These are phyloP conservation scores for Pogonognathellus flavescens DNA, from an alignment of 1,140 invertebrate species.

Conservation along the genomic window DNA sequence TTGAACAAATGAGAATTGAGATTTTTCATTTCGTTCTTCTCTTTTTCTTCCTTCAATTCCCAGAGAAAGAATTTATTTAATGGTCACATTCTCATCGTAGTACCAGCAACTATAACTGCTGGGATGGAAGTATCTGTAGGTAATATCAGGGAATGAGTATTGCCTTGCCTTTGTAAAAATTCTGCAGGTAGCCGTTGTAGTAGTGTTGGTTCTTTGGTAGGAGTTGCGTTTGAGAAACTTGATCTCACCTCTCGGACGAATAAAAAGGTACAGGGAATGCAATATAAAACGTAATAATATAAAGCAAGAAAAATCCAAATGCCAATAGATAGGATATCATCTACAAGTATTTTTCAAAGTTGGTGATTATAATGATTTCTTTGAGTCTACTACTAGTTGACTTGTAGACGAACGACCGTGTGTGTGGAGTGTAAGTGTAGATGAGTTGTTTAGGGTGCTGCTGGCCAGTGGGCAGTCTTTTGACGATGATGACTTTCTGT, in stretches of 20 bases:
- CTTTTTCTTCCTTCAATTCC: background rate
- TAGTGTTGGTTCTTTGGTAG: background rate
- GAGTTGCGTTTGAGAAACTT: slow-evolving; percentile 32
- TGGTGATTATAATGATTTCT: slow-evolving; percentile 36
- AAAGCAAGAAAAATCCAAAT: background rate
- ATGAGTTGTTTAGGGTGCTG: slow-evolving; percentile 30
- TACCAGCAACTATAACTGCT: slow-evolving; percentile 12
- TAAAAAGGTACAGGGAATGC: background rate
- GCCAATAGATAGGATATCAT: slow-evolving; percentile 15
- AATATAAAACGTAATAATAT: background rate
- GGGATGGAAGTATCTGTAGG: too few relatives aligned
- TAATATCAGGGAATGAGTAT: slow-evolving; percentile 38
- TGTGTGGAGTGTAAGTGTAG: background rate
- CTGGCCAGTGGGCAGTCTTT: background rate
- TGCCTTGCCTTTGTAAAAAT: slow-evolving; percentile 14
- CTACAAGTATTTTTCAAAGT: background rate
- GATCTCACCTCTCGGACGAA: slow-evolving; percentile 10
- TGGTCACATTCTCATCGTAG: too few relatives aligned
- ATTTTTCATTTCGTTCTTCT: background rate
- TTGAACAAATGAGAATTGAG: background rate
- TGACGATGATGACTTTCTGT: slow-evolving; percentile 19
- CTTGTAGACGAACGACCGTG: background rate
- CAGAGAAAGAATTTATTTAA: slow-evolving; percentile 18
- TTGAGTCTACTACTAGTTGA: background rate
- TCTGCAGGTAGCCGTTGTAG: background rate